These are phyloP conservation scores for Diaperis boleti DNA, from an alignment of 2,888 invertebrate species.

Conservation along the genomic window DNA sequence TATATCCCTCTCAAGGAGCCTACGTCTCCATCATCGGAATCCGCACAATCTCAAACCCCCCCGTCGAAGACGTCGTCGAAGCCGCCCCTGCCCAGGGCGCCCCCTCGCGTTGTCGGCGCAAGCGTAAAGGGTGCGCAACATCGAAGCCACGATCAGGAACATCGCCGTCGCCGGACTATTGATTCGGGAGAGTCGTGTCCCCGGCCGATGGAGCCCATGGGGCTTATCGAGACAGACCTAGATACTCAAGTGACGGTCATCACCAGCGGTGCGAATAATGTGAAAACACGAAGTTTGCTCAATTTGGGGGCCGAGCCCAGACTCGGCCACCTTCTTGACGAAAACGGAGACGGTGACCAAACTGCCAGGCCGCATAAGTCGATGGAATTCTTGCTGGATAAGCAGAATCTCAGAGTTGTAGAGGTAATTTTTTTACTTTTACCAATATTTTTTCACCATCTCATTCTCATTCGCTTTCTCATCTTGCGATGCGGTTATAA, in stretches of 20 bases:
- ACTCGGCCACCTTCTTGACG: constrained; percentile 69
- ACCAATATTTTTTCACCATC: constrained; percentile 7
- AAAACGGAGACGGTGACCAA: constrained; percentile 67
- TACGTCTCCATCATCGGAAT: constrained; percentile 65
- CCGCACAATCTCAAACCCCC: constrained; percentile 28
- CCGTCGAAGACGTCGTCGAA: constrained; percentile 55
- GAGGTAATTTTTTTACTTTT: constrained; percentile 74
- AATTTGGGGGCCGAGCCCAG: constrained; percentile 70
- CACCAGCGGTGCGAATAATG: constrained; percentile 61
- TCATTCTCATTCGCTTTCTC: background rate
- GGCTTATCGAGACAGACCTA: constrained; percentile 91
- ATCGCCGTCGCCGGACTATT: constrained; percentile 61
- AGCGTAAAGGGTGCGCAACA: constrained; percentile 62
- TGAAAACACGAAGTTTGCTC: constrained; percentile 77
- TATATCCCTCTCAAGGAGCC: constrained; percentile 83
- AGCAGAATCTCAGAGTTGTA: constrained; percentile 88
- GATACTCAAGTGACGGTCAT: constrained; percentile 80
- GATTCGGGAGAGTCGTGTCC: constrained; percentile 61
- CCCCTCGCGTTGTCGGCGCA: constrained; percentile 68
- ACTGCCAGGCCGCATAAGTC: constrained; percentile 81
- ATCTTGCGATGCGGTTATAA: background rate
- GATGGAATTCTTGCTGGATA: constrained; percentile 96
- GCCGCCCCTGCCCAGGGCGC: constrained; percentile 69
- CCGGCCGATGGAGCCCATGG: constrained; percentile 74
- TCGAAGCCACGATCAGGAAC: constrained; percentile 47